These are phyloP conservation scores for Zaprionus ornatus DNA, from an alignment of 1,140 invertebrate genomes.

Conservation along the genomic window DNA sequence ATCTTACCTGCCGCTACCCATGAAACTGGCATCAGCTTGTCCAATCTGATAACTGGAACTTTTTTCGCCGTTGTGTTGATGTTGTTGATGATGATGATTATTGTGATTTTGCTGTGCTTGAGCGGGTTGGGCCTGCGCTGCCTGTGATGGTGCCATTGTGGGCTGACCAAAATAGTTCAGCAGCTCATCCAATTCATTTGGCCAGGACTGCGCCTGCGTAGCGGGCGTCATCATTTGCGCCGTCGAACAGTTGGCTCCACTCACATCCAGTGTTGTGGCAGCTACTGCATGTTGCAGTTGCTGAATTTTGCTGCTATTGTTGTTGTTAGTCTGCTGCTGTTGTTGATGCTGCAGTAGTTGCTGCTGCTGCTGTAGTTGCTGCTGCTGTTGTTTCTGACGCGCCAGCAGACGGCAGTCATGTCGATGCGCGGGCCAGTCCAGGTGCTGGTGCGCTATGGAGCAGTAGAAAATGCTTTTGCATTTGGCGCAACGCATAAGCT, in stretches of 20 bases:
- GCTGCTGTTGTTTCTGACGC: conserved; percentile 57
- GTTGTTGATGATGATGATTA: conserved; percentile 28
- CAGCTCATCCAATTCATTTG: conserved; percentile 58
- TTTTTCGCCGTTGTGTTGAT: conserved; percentile 61
- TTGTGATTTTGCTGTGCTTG: conserved; percentile 38
- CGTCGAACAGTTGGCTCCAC: conserved; percentile 67
- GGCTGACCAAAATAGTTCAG: conserved; percentile 58
- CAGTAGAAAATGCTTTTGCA: conserved; percentile 91
- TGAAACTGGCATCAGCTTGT: conserved; percentile 64
- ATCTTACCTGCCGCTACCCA: conserved; percentile 74
- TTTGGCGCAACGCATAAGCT: conserved; percentile 89
- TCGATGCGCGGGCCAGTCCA: conserved; percentile 91
- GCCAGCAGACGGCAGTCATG: conserved; percentile 83
- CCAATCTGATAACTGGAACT: conserved; percentile 78
- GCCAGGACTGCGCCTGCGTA: conserved; percentile 67
- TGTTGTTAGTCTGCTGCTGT: conserved; percentile 47
- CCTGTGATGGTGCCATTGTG: not conserved
- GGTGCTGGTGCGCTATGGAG: conserved; percentile 90
- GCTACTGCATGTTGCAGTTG: conserved; percentile 72
- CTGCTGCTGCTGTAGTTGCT: conserved; percentile 52
- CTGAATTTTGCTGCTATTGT: conserved; percentile 51
- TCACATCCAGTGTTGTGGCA: conserved; percentile 60
- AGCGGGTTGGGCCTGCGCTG: not conserved
- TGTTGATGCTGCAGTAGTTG: conserved; percentile 65
- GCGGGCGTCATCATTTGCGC: conserved; percentile 71